Percentiles rank a stretch among this genome's conserved stretches.
These are phyloP conservation scores for Trachymyrmex cornetzi DNA, from an alignment of 1,140 invertebrate species.

Conservation along the genomic window DNA sequence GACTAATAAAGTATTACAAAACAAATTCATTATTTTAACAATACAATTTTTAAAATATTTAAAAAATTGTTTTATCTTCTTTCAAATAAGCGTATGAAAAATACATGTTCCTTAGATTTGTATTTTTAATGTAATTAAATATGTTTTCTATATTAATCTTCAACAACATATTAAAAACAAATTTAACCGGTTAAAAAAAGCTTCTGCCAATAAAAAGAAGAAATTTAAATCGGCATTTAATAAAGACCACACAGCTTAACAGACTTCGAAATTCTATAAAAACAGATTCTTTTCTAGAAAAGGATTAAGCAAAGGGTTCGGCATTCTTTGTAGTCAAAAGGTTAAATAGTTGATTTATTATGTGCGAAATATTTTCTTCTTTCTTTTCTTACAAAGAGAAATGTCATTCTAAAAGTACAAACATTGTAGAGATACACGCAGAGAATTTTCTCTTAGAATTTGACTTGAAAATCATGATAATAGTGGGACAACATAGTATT, in stretches of 20 bases:
- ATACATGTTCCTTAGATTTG: neutral
- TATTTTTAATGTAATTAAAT: neutral
- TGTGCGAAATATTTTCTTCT: neutral
- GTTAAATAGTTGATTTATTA: slow-evolving; percentile 12
- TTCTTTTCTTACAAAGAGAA: neutral
- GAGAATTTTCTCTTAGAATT: too few relatives aligned
- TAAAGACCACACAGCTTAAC: neutral
- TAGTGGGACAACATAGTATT: too few relatives aligned
- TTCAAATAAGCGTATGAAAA: neutral
- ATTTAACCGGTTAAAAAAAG: neutral
- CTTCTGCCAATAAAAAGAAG: neutral
- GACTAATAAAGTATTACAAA: neutral
- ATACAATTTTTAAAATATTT: neutral
- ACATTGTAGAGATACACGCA: neutral
- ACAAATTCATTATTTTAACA: neutral
- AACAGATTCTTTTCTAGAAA: neutral
- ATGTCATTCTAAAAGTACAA: neutral
- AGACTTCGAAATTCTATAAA: neutral
- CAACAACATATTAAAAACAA: neutral
- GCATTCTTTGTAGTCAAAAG: neutral
- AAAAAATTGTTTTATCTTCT: neutral
- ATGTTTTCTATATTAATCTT: neutral
- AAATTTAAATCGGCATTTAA: neutral
- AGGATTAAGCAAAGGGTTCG: neutral
- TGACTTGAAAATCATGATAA: too few relatives aligned